Conservation (phyloP, 2,888 invertebrate genomes). For the Apamea epomidion region DNA sequence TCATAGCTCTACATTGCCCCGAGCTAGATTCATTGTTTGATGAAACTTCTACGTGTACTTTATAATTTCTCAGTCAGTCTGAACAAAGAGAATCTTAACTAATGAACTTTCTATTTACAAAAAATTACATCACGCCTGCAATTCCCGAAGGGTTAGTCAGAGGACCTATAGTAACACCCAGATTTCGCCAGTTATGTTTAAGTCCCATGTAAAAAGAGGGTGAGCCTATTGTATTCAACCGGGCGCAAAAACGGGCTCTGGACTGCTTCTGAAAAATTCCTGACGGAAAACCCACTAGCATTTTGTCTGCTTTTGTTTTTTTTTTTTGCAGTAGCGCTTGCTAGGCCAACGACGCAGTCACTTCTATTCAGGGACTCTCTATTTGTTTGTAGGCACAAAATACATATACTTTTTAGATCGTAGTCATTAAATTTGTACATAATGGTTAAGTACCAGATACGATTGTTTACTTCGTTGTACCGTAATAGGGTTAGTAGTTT, state of each 20-base stretch:
- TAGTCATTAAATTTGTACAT: conserved; percentile 1
- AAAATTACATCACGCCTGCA: not conserved
- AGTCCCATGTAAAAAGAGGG: too few species aligned
- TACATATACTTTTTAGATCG: conserved; percentile 1
- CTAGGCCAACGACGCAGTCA: not conserved
- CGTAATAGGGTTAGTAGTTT: conserved; percentile 41
- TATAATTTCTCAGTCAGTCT: conserved; percentile 40
- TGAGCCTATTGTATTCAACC: not conserved
- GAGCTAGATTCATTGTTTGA: conserved; percentile 55
- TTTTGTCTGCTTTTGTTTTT: not conserved
- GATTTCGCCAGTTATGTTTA: not conserved
- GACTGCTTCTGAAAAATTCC: not conserved
- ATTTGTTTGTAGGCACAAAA: not conserved
- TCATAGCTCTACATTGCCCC: conserved; percentile 38
- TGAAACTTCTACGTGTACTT: conserved; percentile 43
- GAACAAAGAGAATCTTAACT: conserved; percentile 45
- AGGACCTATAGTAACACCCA: not conserved
- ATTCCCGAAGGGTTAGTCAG: not conserved
- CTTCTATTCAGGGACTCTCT: not conserved
- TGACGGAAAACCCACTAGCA: not conserved
- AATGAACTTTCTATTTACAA: conserved; percentile 47
- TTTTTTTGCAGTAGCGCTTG: not conserved
- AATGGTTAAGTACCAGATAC: conserved; percentile 19
- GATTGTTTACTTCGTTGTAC: conserved; percentile 19
- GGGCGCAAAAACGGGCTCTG: not conserved